Conservation (phyloP, 2,797 vertebrate genomes). For the Poeciliopsis infans region DNA sequence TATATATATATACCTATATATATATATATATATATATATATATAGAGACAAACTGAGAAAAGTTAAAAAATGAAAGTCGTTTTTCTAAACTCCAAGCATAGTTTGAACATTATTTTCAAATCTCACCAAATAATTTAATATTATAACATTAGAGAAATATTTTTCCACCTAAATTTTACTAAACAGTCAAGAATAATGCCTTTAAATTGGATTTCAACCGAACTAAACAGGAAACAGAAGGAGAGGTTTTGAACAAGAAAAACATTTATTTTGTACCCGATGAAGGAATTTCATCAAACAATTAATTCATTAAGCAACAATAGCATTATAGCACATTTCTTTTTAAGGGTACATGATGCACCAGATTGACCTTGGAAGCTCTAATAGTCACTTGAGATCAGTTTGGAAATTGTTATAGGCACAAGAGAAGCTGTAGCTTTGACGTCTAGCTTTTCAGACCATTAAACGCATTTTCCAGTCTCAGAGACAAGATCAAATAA, state of each 20-base stretch:
- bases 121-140: neutral
- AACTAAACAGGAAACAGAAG: too few species aligned
- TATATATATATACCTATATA: too few species aligned
- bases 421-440: neutral
- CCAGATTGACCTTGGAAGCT: conserved; percentile 28
- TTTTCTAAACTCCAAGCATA: neutral
- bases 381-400: conserved; percentile 47
- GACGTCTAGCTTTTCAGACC: too few species aligned
- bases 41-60: too few species aligned
- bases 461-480: neutral
- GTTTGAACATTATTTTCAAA: neutral
- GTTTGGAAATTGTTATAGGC: conserved; percentile 10
- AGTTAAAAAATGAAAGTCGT: too few species aligned
- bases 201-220: neutral
- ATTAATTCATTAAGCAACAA: conserved; percentile 12
- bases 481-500: neutral
- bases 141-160: neutral
- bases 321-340: conserved; percentile 37
- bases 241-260: neutral
- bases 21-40: too few species aligned
- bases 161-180: neutral
- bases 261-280: conserved; percentile 31
- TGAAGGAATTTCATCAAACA: conserved; percentile 44
- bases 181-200: neutral
- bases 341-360: conserved; percentile 2